Conservation (phyloP, 1,140 invertebrate genomes). For the Scaptodrosophila lebanonensis region DNA sequence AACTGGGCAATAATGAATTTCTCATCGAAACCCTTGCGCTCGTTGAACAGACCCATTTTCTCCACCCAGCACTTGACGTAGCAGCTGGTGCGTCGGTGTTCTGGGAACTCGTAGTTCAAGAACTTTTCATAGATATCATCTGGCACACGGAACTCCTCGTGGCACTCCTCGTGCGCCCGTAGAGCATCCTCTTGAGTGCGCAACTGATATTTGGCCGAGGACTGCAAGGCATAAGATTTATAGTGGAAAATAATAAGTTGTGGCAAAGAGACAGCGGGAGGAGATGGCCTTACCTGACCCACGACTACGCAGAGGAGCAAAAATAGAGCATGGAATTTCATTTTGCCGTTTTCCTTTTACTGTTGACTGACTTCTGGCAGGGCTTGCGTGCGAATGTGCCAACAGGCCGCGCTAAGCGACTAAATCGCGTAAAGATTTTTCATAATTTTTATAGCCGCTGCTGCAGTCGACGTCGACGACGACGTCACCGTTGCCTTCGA, state of each 20-base stretch:
- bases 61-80: slow-evolving; percentile 69
- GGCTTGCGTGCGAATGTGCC: slow-evolving; percentile 55
- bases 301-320: slow-evolving; percentile 28
- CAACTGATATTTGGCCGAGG: slow-evolving; percentile 50
- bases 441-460: slow-evolving; percentile 49
- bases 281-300: slow-evolving; percentile 39
- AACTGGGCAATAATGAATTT: slow-evolving; percentile 56
- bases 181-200: slow-evolving; percentile 57
- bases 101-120: slow-evolving; percentile 59
- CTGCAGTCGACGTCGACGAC: slow-evolving; percentile 22
- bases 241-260: not conserved
- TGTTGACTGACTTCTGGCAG: slow-evolving; percentile 43
- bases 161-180: slow-evolving; percentile 60
- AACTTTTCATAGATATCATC: slow-evolving; percentile 69
- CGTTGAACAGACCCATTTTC: slow-evolving; percentile 62
- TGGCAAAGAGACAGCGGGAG: slow-evolving; percentile 15
- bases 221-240: slow-evolving; percentile 34
- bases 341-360: slow-evolving; percentile 21
- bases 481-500: slow-evolving; percentile 3
- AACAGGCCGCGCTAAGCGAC: slow-evolving; percentile 36
- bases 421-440: slow-evolving; percentile 51
- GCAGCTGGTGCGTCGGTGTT: slow-evolving; percentile 60
- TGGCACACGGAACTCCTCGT: slow-evolving; percentile 49
- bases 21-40: slow-evolving; percentile 56
- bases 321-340: slow-evolving; percentile 48